phyloP scores from a whole-genome alignment of 2,888 invertebrate genomes.

The Salticus scenicus region DNA sequence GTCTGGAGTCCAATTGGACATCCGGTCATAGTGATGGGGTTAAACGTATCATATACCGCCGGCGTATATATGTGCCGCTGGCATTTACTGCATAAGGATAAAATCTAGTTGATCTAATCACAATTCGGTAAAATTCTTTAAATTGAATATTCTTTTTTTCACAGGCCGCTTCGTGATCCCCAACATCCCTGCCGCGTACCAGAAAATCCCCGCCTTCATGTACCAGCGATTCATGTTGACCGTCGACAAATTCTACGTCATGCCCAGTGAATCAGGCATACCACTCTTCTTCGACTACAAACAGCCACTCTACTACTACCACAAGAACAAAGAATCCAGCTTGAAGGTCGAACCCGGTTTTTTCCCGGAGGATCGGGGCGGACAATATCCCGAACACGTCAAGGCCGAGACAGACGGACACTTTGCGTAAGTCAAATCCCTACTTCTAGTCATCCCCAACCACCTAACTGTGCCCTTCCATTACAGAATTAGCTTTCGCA shows the following conservation, averaged over 20 bases:
- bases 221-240: constrained; percentile 55
- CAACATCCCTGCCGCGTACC: constrained; percentile 49
- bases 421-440: constrained; percentile 60
- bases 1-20: no score
- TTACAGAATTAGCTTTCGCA: no score
- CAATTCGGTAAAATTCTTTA: no score
- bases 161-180: constrained; percentile 63
- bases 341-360: constrained; percentile 70
- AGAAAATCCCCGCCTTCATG: constrained; percentile 26
- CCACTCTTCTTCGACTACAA: constrained; percentile 64
- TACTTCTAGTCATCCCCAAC: no score
- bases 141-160: constrained; percentile 54
- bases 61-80: no score
- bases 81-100: no score
- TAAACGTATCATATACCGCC: no score
- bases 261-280: constrained; percentile 64
- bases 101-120: no score
- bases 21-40: no score
- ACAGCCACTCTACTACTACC: constrained; percentile 48
- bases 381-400: constrained; percentile 65
- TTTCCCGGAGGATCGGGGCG: constrained; percentile 70
- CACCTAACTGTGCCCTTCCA: no score
- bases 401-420: constrained; percentile 63
- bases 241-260: constrained; percentile 49
- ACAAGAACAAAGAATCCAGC: constrained; percentile 66